A percentile compares a stretch with the other conserved stretches of the same genome.
Conservation (phyloP, 2,797 vertebrate species). For the Urosaurus nigricauda region DNA sequence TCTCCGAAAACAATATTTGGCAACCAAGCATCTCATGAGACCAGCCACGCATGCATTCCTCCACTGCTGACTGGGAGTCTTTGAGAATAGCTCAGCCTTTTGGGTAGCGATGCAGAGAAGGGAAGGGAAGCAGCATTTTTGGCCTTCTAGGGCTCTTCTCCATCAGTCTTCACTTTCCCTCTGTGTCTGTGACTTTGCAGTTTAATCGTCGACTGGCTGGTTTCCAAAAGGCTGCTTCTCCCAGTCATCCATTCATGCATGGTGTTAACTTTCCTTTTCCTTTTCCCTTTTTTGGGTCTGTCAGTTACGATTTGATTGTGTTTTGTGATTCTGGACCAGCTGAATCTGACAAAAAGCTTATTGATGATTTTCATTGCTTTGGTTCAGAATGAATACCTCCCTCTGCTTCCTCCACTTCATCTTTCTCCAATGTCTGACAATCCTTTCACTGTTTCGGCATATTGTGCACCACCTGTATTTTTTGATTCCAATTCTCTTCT, state of each 20-base stretch:
- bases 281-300: too few relatives aligned
- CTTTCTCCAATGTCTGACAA: not conserved
- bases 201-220: not conserved
- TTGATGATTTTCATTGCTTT: not conserved
- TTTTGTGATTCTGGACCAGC: not conserved
- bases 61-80: not conserved
- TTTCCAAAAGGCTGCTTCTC: not conserved
- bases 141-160: not conserved
- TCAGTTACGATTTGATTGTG: not conserved
- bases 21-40: not conserved
- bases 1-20: not conserved
- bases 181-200: conserved; percentile 20
- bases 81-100: not conserved
- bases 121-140: not conserved
- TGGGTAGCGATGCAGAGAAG: not conserved
- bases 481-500: not conserved
- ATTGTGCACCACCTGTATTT: not conserved
- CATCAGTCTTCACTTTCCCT: not conserved
- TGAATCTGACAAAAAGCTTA: not conserved
- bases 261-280: not conserved
- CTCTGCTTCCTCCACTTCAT: not conserved
- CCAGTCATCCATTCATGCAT: not conserved
- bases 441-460: not conserved
- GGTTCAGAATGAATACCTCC: not conserved
- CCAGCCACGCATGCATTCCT: not conserved